Base-by-base conservation (phyloP, 2,888 invertebrate genomes). In the Conops quadrifasciatus region DNA sequence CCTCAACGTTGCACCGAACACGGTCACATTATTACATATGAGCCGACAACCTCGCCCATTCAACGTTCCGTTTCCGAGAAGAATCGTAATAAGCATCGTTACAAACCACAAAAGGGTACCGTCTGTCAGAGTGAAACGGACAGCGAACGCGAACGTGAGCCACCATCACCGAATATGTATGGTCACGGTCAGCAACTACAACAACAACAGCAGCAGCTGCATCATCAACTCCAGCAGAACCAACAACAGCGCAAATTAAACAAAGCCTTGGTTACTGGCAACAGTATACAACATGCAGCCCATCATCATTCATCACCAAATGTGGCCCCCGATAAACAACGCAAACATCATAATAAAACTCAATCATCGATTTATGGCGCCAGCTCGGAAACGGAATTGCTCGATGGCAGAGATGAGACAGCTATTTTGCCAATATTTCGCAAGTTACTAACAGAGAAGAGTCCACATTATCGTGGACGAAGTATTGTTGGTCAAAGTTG, bases 391-490 rank as follows among this genome's bases (percentile, higher is more conserved):
- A 93, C 94, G 0, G 94, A 95, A 82, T 87, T 94, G 15, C 89
- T 95, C 75, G 95, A 95, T 83, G 86, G 88, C 2, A n/a, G n/a
- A n/a, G n/a, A n/a, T n/a, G 86, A 86, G 74, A 91, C 92, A 66
- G 94, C 94, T 74, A 95, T 96, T 77, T 87, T 95, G 79, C 96
- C 96, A 16, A 96, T 96, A 83, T 96, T 96, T 87, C 94, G 95
- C 81, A 95, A 95, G 85, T 88, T 95, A n/a, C 88, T 95, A 65
- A 94, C 93, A 2, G 94, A 95, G 82, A 88, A 94, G 75, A 94
- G 94, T 80, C 89, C 90, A 76, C 89, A 90, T 76, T 90, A 90
- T 77, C 81, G 85, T 7, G 85, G 85, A 2, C 84, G 85, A 60
- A 86, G 81, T 74, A 81, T 82, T 36, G 85, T 86, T 77, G 94